Base-by-base conservation (phyloP, 2,888 invertebrate species). In the Hypselothyrea guttata region DNA sequence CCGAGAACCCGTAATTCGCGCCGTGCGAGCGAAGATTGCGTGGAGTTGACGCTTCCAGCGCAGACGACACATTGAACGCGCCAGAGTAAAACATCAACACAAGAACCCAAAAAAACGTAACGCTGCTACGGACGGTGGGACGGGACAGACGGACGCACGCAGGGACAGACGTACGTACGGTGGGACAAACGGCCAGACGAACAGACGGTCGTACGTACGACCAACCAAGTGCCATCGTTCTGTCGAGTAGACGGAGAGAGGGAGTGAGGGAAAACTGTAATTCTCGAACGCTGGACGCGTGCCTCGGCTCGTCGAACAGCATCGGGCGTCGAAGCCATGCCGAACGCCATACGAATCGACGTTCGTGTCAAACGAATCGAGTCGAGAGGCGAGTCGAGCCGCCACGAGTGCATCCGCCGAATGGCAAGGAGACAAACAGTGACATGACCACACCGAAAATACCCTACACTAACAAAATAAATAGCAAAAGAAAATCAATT, bases 41-140 rank as follows among this genome's bases (percentile, higher is more conserved):
- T 69, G 82, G 75, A 78, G 84, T 84, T 84, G 69, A 82, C 84
- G 83, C 84, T 75, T 64, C 71, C 75, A 78, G 65, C 61, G 84
- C 83, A 78, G 78, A 56, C 84, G 82, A 78, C 61, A 84, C 78
- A 78, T 84, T 78, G 64, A 78, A 78, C 82, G 72, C 75, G 78
- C 77, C 78, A 77, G 69, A 77, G 69, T 71, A 78, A 84, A 78
- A 75, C 59, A 84, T 64, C 78, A 84, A 71, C 78, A 78, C 61
- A 74, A 76, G 77, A 84, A 84, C 71, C 77, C 54, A 69, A n/a
- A n/a, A n/a, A n/a, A n/a, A 22, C 46, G 35, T 13, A 9, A 31
- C n/a, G 12, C 12, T 31, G 22, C 53, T 47, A 49, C 62, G 59
- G 49, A 28, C 48, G 37, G 49, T 49, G 34, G 22, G 31, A 33